Conservation (phyloP, 2,797 vertebrate species). For the Acanthiza pusilla region DNA sequence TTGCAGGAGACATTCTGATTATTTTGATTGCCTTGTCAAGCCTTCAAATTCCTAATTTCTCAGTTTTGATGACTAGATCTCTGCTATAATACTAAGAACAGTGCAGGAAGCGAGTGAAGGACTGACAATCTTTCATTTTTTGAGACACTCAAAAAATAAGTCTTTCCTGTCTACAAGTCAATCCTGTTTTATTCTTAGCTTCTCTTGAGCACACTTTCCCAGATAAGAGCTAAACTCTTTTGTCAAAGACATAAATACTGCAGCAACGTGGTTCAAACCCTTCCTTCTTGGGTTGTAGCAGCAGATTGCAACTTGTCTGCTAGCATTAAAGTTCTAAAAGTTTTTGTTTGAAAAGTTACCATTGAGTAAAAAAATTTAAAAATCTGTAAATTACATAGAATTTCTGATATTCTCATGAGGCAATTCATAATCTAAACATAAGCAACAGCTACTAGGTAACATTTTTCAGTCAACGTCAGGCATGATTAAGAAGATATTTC, state of each 20-base stretch:
- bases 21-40: not conserved
- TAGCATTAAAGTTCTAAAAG: conserved; percentile 39
- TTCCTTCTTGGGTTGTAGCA: conserved; percentile 38
- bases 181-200: conserved; percentile 55
- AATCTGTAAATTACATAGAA: not conserved
- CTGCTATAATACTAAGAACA: not conserved
- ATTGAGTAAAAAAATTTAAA: not conserved
- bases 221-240: conserved; percentile 55
- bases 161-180: conserved; percentile 39
- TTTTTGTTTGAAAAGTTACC: conserved; percentile 28
- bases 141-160: not conserved
- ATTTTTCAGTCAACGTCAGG: not conserved
- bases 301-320: conserved; percentile 44
- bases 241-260: conserved; percentile 55
- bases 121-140: not conserved
- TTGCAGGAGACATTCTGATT: not conserved
- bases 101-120: not conserved
- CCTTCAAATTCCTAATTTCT: conserved; percentile 16
- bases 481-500: not conserved
- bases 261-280: conserved; percentile 18
- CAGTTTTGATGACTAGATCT: not conserved
- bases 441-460: not conserved
- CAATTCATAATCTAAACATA: conserved; percentile 20
- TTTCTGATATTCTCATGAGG: not conserved
- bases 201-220: not conserved